Base-by-base conservation (phyloP, 23 tunicate species). In the Aplidium turbinatum region DNA sequence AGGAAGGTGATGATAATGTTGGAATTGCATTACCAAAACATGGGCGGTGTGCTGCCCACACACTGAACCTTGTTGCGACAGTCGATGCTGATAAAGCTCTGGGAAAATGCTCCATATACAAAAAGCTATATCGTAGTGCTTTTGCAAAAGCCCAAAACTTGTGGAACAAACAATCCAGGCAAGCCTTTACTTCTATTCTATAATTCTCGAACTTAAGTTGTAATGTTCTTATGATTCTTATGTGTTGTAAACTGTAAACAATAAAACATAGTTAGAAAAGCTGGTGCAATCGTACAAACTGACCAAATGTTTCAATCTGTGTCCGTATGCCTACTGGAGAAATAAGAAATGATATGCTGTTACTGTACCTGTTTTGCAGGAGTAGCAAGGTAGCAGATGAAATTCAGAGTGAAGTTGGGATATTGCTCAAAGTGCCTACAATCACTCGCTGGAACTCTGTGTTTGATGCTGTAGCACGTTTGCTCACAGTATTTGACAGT, bases 401-500 rank as follows among this genome's bases (percentile, higher is more conserved):
- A 23, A 68, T 40, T 6, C 38, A 68, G n/a, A 62, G 21, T 9
- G 34, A 68, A 11, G 30, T 19, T n/a, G 74, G 74, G 21, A 9
- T 54, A 16, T 30, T 45, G 20, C 78, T 72, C 27, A 54, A 11
- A 6, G 32, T 53, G 32, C 78, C 78, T 13, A 50, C 36, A n/a
- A 16, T 22, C 26, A 72, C 78, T 5, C 56, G 66, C 20, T 72
- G 78, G 72, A 72, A 50, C 7, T 72, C 78, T 31, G 22, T 56
- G 6, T 72, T 33, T 24, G 39, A 54, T 47, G 70, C 36, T 51
- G 78, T 51, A 7, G 78, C 25, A 33, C 26, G 70, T 13, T 26
- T 72, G 13, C 20, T 61, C 30, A 36, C 36, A 25, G n/a, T 61
- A 5, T 61, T 61, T 61, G 38, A 32, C 68, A 32, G n/a, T 32